Percentiles rank a stretch among this genome's conserved stretches.
These are phyloP conservation scores for Macroramphosus scolopax DNA, from an alignment of 2,797 vertebrate genomes.

Conservation along the genomic window DNA sequence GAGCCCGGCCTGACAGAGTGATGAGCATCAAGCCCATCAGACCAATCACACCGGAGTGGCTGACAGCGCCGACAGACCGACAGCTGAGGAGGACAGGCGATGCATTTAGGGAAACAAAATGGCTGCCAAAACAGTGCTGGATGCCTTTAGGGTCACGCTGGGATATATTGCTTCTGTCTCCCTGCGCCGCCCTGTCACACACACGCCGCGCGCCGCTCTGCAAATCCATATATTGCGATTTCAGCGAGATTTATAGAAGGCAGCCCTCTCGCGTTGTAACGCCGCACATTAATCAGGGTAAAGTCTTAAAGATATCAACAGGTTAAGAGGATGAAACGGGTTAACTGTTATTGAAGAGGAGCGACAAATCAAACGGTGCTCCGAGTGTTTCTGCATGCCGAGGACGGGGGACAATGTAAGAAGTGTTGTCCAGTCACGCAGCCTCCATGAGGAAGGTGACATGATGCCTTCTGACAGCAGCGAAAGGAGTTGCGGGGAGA, in stretches of 20 bases:
- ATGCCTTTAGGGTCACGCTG: constrained; percentile 48
- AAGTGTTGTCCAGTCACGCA: constrained; percentile 47
- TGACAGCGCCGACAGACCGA: constrained; percentile 79
- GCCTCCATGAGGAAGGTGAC: constrained; percentile 48
- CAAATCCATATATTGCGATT: too few relatives aligned
- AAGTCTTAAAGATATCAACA: constrained; percentile 55
- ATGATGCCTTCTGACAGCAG: constrained; percentile 66
- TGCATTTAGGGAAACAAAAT: constrained; percentile 76
- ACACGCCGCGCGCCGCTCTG: too few relatives aligned
- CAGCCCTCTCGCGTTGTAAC: constrained; percentile 20
- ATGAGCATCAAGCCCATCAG: constrained; percentile 93
- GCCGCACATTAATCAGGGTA: constrained; percentile 31
- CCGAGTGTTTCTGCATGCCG: constrained; percentile 18
- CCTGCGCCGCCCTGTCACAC: constrained; percentile 10
- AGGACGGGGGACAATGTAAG: constrained; percentile 25
- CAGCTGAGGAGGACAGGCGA: constrained; percentile 65
- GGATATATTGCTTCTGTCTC: constrained; percentile 48
- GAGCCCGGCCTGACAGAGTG: constrained; percentile 91
- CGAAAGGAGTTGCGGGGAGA: constrained; percentile 60
- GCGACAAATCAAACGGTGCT: constrained; percentile 27
- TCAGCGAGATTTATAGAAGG: constrained; percentile 32
- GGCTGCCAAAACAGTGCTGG: constrained; percentile 65
- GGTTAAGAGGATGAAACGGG: constrained; percentile 40
- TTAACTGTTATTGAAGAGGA: constrained; percentile 29
- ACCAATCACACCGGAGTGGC: constrained; percentile 91